A percentile compares a stretch with the other conserved stretches of the same genome.
phyloP scores from a whole-genome alignment of 2,888 invertebrate species.

The Catocala nupta region DNA sequence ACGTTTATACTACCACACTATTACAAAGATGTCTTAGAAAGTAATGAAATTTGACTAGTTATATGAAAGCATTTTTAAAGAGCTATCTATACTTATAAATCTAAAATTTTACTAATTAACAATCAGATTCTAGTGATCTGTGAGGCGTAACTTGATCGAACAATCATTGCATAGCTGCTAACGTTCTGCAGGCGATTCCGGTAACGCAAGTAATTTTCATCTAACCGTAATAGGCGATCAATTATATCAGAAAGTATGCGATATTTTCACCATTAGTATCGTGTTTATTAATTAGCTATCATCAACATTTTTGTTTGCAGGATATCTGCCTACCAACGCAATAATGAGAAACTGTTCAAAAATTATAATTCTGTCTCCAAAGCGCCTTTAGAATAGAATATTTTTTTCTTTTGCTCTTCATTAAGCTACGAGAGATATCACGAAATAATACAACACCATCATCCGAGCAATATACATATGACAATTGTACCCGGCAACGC shows the following conservation, averaged over 20 bases:
- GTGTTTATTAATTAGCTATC: conserved; percentile 15
- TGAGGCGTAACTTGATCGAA: conserved; percentile 12
- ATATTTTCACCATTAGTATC: conserved; percentile 31
- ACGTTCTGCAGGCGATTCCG: conserved; percentile 34
- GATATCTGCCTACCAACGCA: no score
- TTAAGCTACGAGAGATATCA: background rate
- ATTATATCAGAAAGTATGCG: conserved; percentile 27
- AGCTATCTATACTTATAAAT: background rate
- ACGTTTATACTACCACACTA: no score
- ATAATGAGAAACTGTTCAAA: no score
- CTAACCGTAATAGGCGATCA: conserved; percentile 33
- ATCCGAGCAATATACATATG: background rate
- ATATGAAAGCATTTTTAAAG: no score
- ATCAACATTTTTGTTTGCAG: no score
- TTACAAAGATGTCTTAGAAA: no score
- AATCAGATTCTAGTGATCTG: conserved; percentile 7
- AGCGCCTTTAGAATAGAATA: no score
- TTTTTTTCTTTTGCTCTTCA: no score
- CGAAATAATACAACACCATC: background rate
- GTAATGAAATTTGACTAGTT: no score
- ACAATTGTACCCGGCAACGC: background rate
- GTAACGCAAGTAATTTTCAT: conserved; percentile 33
- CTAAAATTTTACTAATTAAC: background rate
- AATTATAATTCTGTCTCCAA: no score
- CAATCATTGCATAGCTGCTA: conserved; percentile 34